Evolutionary conservation across 2,888 invertebrate genomes (phyloP), one percentile per base, ranked within the genome.

Genomic region (Polydrusus pterygomalis): DNA sequence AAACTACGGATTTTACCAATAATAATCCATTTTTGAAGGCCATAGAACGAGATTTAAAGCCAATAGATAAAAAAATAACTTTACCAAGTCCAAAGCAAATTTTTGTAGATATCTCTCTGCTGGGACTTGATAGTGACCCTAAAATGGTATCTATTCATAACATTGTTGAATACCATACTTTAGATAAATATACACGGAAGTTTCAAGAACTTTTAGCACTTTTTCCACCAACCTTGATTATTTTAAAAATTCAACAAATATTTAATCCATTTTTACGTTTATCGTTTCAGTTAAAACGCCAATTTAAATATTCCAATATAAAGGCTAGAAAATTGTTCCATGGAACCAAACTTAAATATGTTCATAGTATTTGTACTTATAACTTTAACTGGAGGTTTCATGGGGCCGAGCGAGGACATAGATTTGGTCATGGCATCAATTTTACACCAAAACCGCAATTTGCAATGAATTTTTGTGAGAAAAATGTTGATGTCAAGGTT

Each of bases 311-410:
- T 47, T 54, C 20, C 5, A 54, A 69, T 17, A 13, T 56, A 25
- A 13, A 71, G 43, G 72, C 75, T 25, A 5, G 40, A 25, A 34
- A 60, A 17, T 47, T 78, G 20, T 75, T 73, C 51, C 75, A 78
- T 51, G 75, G 70, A 17, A 78, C 78, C 2, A 78, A 78, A 47
- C 17, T 58, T 8, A 70, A 72, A 20, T 68, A 75, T 58, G 45
- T 78, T 30, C 45, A 72, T 25, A 72, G 47, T 47, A 78, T 78
- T 51, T 78, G 78, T 38, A 75, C 45, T 6, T 63, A 73, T 38
- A 78, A 78, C 51, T 78, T 78, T 72, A 54, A 78, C 34, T 78
- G 78, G 78, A 54, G 78, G n/a, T 68, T 72, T 17, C 51, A 17
- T 58, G 78, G 78, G 2, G 40, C 49, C 6, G 75, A 70, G 56